Evolutionary conservation across 2,888 invertebrate species (phyloP).

Genomic region (Dynastes maya): DNA sequence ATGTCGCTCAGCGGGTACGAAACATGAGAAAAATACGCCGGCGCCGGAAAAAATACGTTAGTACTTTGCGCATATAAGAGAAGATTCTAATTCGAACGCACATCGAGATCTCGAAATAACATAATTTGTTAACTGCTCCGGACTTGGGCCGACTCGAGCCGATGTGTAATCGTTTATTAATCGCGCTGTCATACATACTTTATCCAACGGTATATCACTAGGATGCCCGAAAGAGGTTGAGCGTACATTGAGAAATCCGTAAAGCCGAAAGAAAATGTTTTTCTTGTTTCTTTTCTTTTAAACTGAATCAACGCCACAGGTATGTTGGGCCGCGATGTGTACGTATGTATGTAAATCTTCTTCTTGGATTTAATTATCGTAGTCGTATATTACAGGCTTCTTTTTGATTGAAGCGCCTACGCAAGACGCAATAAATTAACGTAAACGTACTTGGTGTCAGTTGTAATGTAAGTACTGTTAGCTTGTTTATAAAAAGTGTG

Average conservation of each 20-base stretch:
- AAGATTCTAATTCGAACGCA: conserved; percentile 23
- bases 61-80: neutral
- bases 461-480: conserved; percentile 20
- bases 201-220: conserved; percentile 33
- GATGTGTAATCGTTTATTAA: conserved; percentile 43
- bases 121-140: conserved; percentile 32
- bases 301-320: neutral
- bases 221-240: neutral
- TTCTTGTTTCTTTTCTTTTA: conserved; percentile 7
- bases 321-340: neutral
- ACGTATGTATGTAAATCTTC: neutral
- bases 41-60: conserved; percentile 19
- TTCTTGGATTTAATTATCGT: conserved; percentile 15
- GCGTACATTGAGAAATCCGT: conserved; percentile 28
- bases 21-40: conserved; percentile 23
- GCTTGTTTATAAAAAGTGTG: neutral
- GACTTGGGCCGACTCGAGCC: neutral
- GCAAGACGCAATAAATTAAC: conserved; percentile 18
- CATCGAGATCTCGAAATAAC: conserved; percentile 30
- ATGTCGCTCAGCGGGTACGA: conserved; percentile 25
- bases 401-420: conserved; percentile 27
- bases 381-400: conserved; percentile 14
- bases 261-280: conserved; percentile 25
- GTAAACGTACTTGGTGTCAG: conserved; percentile 1
- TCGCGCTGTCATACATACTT: conserved; percentile 37